Percentiles rank a stretch among this genome's conserved stretches.
Evolutionary conservation across 2,797 vertebrate species (phyloP).

Genomic region (Tamandua tetradactyla): DNA sequence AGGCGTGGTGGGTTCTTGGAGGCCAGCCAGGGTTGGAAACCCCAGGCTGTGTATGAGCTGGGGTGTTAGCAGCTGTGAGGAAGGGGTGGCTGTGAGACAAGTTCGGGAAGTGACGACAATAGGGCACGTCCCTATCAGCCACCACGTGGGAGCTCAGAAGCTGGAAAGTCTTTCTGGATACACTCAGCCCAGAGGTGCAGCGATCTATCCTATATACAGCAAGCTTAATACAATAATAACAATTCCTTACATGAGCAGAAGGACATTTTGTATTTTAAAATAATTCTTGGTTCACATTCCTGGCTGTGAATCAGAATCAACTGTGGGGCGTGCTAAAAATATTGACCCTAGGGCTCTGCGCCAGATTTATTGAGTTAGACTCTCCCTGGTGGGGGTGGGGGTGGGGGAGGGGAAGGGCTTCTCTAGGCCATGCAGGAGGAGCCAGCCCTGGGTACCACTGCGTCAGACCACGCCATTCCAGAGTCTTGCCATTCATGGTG

Average conservation of each 20-base stretch:
- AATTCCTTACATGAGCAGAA: not conserved
- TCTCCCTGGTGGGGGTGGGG: not conserved
- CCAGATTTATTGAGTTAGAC: not conserved
- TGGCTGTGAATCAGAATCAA: not conserved
- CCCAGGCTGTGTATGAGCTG: not conserved
- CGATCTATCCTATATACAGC: not conserved
- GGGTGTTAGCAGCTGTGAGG: not conserved
- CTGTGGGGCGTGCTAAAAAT: not conserved
- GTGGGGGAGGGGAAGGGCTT: not conserved
- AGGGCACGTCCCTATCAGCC: not conserved
- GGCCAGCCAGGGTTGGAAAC: not conserved
- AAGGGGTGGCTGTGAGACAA: not conserved
- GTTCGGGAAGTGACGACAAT: not conserved
- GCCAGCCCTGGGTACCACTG: not conserved
- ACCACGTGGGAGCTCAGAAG: not conserved
- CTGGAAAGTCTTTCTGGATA: not conserved
- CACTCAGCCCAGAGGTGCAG: not conserved
- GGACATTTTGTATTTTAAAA: not conserved
- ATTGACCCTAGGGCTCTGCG: not conserved
- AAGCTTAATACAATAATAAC: not conserved
- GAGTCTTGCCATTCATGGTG: not conserved
- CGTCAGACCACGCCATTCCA: not conserved
- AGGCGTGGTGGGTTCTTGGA: not conserved
- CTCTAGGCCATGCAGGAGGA: not conserved
- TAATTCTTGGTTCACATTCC: not conserved